Base-by-base conservation (phyloP, 2,797 vertebrate species). In the Anabas testudineus region DNA sequence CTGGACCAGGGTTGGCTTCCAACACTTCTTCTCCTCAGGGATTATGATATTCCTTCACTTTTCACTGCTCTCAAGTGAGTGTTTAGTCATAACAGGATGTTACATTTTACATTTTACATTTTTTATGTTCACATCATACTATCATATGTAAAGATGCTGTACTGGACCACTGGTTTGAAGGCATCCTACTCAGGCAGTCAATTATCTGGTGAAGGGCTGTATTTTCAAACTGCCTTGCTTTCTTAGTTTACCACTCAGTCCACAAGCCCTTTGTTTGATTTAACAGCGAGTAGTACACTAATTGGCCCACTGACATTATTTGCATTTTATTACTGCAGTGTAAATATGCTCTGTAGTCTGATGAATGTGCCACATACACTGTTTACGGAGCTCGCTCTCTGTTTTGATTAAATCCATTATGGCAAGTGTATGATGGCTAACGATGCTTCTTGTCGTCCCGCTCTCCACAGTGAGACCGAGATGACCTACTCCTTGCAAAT, bases 1-100 rank as follows among this genome's bases (percentile, higher is more conserved):
- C 90, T 99, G 74, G 93, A 96, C 3, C 88, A 95, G 0, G 96
- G 96, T 8, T 99, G 97, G 97, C 93, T 99, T 53, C 97, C 97
- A 45, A 97, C 97, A 0, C 91, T 99, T 43, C 91, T 99, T 61
- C 95, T 99, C 22, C 95, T 99, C 74, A 92, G 97, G 67, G 98
- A 99, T 85, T 99, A 96, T 82, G 73, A 93, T 65, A 95, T 99
- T 85, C 95, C 97, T 0, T 91, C 95, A 0, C 49, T 97, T 63
- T 96, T 99, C 88, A 97, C 96, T 0, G 80, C 96, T 75, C 96
- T 96, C 88, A 97, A 82, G 94, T 88, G 26, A 80, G 83, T 74
- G n/a, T 41, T 34, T 43, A 8, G 3, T 64, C 3, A 18, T 3
- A 47, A 13, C 14, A 30, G 4, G 54, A 21, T n/a, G n/a, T n/a